Percentiles rank a stretch among this genome's conserved stretches.
These are phyloP conservation scores for Cathartes aura DNA, from an alignment of 2,113 vertebrate species.

Conservation along the genomic window DNA sequence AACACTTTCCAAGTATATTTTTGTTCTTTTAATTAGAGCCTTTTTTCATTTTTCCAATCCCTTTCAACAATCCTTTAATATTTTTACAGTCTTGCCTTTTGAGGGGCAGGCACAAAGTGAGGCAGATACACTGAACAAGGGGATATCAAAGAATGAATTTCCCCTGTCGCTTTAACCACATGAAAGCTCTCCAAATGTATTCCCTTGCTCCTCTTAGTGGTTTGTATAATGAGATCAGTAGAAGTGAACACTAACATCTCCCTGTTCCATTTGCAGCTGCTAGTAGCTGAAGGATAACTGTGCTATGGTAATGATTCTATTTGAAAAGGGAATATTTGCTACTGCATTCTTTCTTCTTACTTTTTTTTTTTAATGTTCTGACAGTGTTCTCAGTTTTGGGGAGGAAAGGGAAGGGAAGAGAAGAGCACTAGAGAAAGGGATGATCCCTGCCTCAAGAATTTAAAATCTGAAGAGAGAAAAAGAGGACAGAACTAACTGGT, in stretches of 20 bases:
- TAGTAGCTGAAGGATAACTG: constrained; percentile 54
- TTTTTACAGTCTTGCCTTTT: constrained; percentile 31
- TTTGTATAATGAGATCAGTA: constrained; percentile 75
- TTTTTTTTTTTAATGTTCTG: background rate
- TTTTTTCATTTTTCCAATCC: constrained; percentile 6
- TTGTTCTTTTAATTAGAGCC: constrained; percentile 48
- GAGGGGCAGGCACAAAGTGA: constrained; percentile 47
- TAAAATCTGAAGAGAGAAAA: background rate
- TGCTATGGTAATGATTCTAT: constrained; percentile 55
- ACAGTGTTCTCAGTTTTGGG: constrained; percentile 11
- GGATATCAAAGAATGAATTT: constrained; percentile 72
- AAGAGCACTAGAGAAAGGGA: background rate
- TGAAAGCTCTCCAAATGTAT: constrained; percentile 73
- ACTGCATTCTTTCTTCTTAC: constrained; percentile 20
- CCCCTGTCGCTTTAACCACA: constrained; percentile 62
- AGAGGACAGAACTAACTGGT: background rate
- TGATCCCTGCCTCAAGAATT: background rate
- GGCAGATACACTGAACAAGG: constrained; percentile 64
- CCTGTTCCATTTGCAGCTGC: constrained; percentile 60
- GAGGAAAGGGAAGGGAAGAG: background rate
- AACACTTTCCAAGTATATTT: constrained; percentile 49
- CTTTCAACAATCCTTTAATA: constrained; percentile 23
- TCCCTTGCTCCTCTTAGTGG: constrained; percentile 71
- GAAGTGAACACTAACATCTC: constrained; percentile 66
- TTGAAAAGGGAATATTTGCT: constrained; percentile 67